Evolutionary conservation across 2,113 vertebrate genomes (phyloP), one percentile per base, ranked within the genome.

Genomic region (Gulo gulo): DNA sequence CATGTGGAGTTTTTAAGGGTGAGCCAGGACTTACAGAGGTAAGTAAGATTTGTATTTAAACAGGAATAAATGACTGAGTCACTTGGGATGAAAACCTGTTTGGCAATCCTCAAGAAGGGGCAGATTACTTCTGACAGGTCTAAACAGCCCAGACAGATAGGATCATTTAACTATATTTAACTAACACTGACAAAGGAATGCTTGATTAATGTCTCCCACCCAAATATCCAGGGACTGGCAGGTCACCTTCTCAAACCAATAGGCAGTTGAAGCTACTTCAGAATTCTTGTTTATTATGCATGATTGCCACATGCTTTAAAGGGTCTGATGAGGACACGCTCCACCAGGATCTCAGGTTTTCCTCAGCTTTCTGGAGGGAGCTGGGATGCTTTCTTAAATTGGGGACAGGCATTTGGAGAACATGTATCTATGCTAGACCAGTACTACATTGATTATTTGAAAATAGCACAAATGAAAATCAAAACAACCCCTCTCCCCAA

Each of bases 131-230:
- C 93, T 76, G 67, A 98, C 98, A 98, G 98, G 97, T 98, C 97
- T 98, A 97, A 98, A 97, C 98, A 98, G 96, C 96, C 95, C 97
- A 63, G 21, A 92, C 93, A 97, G 97, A 98, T 96, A 86, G 93
- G 57, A 95, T 98, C 97, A 97, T 96, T 98, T 74, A 74, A 98
- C 97, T 98, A 63, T 94, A 87, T 98, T 97, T 98, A 97, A 97
- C 69, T 89, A 88, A 96, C 93, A 96, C 96, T 92, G 93, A 98
- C 97, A 97, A 85, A 95, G 31, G 95, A 95, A 97, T 87, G 85
- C 98, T 98, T 97, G 97, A 94, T 98, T 97, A 97, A 95, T 93
- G 85, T 52, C 79, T 97, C 59, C 74, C 96, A 97, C 97, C 93
- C 93, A 95, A 97, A 97, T 93, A 88, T 85, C 97, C 79, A 96